phyloP scores from a whole-genome alignment of 2,113 vertebrate genomes.

The Dasyprocta punctata region DNA sequence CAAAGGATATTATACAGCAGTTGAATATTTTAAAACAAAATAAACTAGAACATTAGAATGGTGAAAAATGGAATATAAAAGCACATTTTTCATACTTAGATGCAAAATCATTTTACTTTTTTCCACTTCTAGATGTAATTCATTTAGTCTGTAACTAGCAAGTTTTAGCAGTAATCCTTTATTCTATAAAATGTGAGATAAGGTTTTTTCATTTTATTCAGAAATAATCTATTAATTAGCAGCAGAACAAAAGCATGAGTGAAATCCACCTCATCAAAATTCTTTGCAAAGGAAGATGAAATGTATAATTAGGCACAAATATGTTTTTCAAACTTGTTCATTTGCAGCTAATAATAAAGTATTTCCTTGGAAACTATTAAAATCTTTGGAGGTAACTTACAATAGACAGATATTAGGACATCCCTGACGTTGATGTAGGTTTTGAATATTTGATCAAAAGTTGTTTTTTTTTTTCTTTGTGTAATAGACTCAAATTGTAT shows the following conservation, averaged over 20 bases:
- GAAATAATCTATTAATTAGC: neutral
- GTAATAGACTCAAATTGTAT: neutral
- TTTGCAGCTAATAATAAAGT: neutral
- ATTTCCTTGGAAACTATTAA: neutral
- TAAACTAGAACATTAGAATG: neutral
- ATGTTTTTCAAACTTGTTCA: neutral
- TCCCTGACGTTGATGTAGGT: neutral
- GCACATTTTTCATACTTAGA: neutral
- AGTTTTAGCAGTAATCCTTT: neutral
- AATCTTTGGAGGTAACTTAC: neutral
- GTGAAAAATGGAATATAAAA: neutral
- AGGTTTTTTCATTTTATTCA: conserved; percentile 39
- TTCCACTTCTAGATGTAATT: neutral
- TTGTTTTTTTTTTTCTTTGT: neutral
- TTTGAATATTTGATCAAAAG: neutral
- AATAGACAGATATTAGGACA: neutral
- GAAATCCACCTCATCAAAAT: neutral
- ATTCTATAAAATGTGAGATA: conserved; percentile 3
- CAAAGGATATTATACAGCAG: neutral
- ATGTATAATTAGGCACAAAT: neutral
- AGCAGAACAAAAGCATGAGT: neutral
- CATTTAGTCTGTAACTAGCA: neutral
- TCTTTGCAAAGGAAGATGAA: neutral
- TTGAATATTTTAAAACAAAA: neutral
- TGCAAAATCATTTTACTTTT: neutral